Percentiles rank a stretch among this genome's conserved stretches.
Conservation (phyloP, 2,113 vertebrate genomes). For the Corydoras maculifer region DNA sequence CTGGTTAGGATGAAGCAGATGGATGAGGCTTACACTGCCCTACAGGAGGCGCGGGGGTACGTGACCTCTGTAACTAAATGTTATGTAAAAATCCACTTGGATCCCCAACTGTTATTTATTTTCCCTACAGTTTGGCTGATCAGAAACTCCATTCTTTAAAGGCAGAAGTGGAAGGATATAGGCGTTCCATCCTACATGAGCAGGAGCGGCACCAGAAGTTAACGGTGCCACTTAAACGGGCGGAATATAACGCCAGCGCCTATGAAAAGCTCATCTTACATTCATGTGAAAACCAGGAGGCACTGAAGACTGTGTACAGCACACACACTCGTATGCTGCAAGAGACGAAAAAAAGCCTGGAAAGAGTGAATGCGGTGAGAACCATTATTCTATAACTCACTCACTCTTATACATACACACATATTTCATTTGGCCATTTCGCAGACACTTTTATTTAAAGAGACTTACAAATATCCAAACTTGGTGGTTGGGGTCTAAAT, state of each 20-base stretch:
- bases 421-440: too few relatives aligned
- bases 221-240: constrained; percentile 64
- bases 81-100: too few relatives aligned
- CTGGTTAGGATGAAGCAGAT: constrained; percentile 74
- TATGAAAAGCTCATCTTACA: constrained; percentile 66
- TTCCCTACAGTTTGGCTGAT: constrained; percentile 57
- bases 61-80: not conserved
- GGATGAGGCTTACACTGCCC: constrained; percentile 68
- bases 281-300: constrained; percentile 67
- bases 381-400: not conserved
- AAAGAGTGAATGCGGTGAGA: constrained; percentile 61
- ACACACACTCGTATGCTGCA: constrained; percentile 67
- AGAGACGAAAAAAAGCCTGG: constrained; percentile 67
- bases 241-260: constrained; percentile 55
- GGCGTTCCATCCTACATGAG: constrained; percentile 68
- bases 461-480: too few relatives aligned
- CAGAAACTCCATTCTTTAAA: constrained; percentile 66
- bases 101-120: not conserved
- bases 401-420: too few relatives aligned
- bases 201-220: constrained; percentile 80
- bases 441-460: too few relatives aligned
- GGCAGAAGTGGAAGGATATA: constrained; percentile 69
- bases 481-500: too few relatives aligned
- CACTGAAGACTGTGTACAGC: constrained; percentile 63
- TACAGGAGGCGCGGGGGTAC: constrained; percentile 75